Conservation (phyloP, 2,888 invertebrate genomes). For the Scaptomyza flava region DNA sequence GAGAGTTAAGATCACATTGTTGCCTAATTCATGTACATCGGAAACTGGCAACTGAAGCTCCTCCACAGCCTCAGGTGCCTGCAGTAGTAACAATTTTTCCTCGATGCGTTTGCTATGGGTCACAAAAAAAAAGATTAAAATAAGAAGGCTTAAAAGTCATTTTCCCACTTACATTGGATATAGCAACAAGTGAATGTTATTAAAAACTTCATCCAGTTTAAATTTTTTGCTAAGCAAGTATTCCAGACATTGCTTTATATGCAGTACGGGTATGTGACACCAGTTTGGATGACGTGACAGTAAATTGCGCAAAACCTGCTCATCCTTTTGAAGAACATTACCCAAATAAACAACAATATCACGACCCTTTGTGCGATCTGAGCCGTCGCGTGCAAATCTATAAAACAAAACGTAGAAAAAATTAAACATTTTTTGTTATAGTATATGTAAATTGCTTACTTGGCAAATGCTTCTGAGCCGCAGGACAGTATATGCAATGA, state of each 20-base stretch:
- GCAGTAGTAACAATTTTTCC: constrained; percentile 75
- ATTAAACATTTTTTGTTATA: background rate
- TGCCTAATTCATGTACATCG: constrained; percentile 82
- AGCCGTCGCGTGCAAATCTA: constrained; percentile 86
- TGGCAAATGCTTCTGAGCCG: constrained; percentile 82
- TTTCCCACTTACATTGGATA: constrained; percentile 87
- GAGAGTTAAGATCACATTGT: constrained; percentile 87
- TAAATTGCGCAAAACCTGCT: constrained; percentile 76
- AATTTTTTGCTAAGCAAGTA: constrained; percentile 86
- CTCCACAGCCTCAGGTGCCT: constrained; percentile 62
- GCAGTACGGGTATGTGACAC: constrained; percentile 87
- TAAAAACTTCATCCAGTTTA: constrained; percentile 85
- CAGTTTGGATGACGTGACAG: constrained; percentile 88
- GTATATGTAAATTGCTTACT: constrained; percentile 64
- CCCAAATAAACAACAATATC: constrained; percentile 85
- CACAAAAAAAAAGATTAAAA: background rate
- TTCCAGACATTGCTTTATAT: constrained; percentile 87
- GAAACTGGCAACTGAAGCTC: constrained; percentile 72
- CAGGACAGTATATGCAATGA: constrained; percentile 85
- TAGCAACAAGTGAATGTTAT: constrained; percentile 88
- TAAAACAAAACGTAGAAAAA: background rate
- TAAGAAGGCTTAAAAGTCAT: fast-evolving
- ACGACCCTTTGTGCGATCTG: constrained; percentile 85
- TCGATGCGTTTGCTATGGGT: constrained; percentile 80
- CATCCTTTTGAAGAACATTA: constrained; percentile 79